Percentiles rank a stretch among this genome's conserved stretches.
These are phyloP conservation scores for Bombus polaris DNA, from an alignment of 1,140 invertebrate species.

Conservation along the genomic window DNA sequence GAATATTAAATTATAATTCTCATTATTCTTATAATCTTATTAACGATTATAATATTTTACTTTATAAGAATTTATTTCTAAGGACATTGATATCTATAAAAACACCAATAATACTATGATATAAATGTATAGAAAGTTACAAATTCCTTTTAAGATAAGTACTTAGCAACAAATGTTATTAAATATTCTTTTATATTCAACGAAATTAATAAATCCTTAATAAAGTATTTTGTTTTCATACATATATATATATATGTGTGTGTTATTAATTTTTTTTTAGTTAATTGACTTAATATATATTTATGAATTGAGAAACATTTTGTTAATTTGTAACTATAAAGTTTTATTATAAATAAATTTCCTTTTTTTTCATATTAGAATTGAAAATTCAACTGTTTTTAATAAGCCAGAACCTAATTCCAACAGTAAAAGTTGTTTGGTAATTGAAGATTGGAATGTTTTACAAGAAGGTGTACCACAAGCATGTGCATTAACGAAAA, in stretches of 20 bases:
- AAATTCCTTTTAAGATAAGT: too few relatives aligned
- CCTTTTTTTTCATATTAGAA: not conserved
- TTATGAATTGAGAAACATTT: not conserved
- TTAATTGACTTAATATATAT: not conserved
- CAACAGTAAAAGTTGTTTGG: constrained; percentile 85
- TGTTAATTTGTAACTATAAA: constrained; percentile 10
- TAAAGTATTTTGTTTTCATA: not conserved
- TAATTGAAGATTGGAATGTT: constrained; percentile 85
- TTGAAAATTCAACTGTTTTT: constrained; percentile 47
- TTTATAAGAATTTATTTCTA: too few relatives aligned
- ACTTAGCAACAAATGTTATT: too few relatives aligned
- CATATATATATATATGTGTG: not conserved
- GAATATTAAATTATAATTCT: too few relatives aligned
- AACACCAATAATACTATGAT: too few relatives aligned
- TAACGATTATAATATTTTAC: too few relatives aligned
- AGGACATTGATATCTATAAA: too few relatives aligned
- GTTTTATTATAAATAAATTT: not conserved
- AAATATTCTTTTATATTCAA: too few relatives aligned
- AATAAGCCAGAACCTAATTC: constrained; percentile 87
- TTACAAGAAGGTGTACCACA: constrained; percentile 88
- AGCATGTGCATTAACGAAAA: constrained; percentile 90
- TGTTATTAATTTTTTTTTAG: not conserved
- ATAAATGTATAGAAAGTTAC: too few relatives aligned
- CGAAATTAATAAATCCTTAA: not conserved
- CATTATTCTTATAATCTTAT: too few relatives aligned